These are phyloP conservation scores for Caenorhabditis zanzibari DNA, from an alignment of 2,888 invertebrate genomes.

Conservation along the genomic window DNA sequence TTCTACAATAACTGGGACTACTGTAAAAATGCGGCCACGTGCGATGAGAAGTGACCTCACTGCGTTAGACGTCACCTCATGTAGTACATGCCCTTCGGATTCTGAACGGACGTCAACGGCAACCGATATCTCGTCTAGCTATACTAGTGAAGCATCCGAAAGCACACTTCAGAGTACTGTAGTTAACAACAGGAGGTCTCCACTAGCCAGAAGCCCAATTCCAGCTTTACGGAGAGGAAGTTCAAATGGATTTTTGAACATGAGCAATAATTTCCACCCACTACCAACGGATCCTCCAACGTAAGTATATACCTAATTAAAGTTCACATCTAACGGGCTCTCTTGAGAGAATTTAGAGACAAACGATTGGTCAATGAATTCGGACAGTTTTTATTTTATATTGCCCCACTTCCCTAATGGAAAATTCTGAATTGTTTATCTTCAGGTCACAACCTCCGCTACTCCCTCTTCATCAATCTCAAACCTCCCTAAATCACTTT, in stretches of 20 bases:
- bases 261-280: conserved; percentile 53
- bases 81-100: conserved; percentile 61
- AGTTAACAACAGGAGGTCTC: conserved; percentile 16
- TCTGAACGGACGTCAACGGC: conserved; percentile 66
- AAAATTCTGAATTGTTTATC: background rate
- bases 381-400: no score
- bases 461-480: conserved; percentile 5
- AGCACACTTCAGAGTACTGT: conserved; percentile 60
- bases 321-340: no score
- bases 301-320: background rate
- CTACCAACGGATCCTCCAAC: conserved; percentile 46
- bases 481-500: conserved; percentile 15
- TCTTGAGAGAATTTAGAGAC: background rate
- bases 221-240: conserved; percentile 26
- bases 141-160: conserved; percentile 44
- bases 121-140: conserved; percentile 59
- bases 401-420: no score
- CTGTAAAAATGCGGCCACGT: conserved; percentile 42
- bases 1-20: background rate
- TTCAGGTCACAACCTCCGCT: conserved; percentile 24
- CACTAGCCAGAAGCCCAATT: conserved; percentile 11
- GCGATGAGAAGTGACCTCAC: conserved; percentile 35
- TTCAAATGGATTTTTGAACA: conserved; percentile 27
- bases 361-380: no score
- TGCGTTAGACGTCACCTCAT: conserved; percentile 45